Evolutionary conservation across 2,113 vertebrate species (phyloP), one percentile per base, ranked within the genome.

Genomic region (Sander vitreus): DNA sequence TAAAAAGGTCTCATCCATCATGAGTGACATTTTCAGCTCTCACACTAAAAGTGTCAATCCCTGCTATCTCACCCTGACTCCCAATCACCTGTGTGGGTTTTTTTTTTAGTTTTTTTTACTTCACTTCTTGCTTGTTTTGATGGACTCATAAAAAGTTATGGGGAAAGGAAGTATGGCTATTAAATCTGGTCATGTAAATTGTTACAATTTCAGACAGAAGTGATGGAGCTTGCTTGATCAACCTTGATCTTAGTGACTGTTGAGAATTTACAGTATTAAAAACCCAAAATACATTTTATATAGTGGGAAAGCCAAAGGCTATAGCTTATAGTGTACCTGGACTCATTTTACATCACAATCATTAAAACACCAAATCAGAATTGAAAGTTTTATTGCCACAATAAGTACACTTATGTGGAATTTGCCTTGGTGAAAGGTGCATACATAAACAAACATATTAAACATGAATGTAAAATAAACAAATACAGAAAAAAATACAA

Each of bases 1-100:
- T 66, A n/a, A 71, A 76, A 77, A 79, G 66, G 67, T 70, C 65
- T 90, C 71, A 80, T 88, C 60, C 55, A 54, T 87, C 83, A 81
- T 36, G 5, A 57, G 39, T 60, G 68, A 59, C 72, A 77, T 77
- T 80, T 82, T 47, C 45, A n/a, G 73, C n/a, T 58, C 51, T 43
- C 1, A 8, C 47, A 10, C 23, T 11, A 23, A 76, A 39, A 10
- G 53, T 11, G 30, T 64, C 6, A 53, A 36, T 55, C 12, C 19
- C 25, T 3, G 3, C 57, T 57, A 2, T 50, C 55, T 83, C 69
- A 54, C 15, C 30, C 9, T 57, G 68, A 76, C 68, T 65, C 55
- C 13, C 27, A 71, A 5, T 75, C 63, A 75, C 70, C 51, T 27
- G 27, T 19, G 27, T 51, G 72, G 58, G 11, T 60, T 76, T 58